Evolutionary conservation across 1,140 invertebrate species (phyloP), one percentile per base, ranked within the genome.

Genomic region (Zophobas morio): DNA sequence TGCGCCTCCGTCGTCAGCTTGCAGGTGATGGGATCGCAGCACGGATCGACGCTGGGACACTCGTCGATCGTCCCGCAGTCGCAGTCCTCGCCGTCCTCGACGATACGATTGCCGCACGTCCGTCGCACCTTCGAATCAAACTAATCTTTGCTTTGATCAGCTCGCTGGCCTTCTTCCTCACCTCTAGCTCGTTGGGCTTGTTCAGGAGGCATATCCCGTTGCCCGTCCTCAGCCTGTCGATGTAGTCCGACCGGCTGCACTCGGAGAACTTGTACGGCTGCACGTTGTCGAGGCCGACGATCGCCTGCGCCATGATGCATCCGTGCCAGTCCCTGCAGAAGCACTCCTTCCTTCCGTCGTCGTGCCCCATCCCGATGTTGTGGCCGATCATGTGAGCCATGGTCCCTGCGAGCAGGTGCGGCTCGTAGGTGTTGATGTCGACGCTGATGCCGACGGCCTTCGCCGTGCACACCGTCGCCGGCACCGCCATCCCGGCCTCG

Each of bases 311-410:
- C 96, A 98, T 98, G 84, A 98, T 97, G 87, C 96, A 98, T 54
- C 96, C 96, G 87, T 97, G 96, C 96, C 96, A 97, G 87, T 97
- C 96, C 49, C 93, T 90, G 87, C 96, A 98, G 83, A 92, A 91
- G 88, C 96, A 97, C 84, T 95, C 93, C 90, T 93, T 88, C 91
- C 95, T 89, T 74, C 93, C 93, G 82, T 96, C 95, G 86, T 98
- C 97, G 87, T 99, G 97, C 1, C 92, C 92, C 93, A 98, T 95
- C 84, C 97, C 97, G 79, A 99, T 94, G 86, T 98, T 98, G 84
- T 99, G 97, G 20, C 97, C 96, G 81, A 98, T 96, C 96, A 98
- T 98, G 85, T 99, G 97, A 6, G 96, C 95, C 92, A 98, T 94
- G 8, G 96, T 96, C 5, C 95, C 95, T 1, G 96, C 97, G 20